A percentile compares a stretch with the other conserved stretches of the same genome.
Evolutionary conservation across 2,113 vertebrate species (phyloP).

Genomic region (Cercocebus atys): DNA sequence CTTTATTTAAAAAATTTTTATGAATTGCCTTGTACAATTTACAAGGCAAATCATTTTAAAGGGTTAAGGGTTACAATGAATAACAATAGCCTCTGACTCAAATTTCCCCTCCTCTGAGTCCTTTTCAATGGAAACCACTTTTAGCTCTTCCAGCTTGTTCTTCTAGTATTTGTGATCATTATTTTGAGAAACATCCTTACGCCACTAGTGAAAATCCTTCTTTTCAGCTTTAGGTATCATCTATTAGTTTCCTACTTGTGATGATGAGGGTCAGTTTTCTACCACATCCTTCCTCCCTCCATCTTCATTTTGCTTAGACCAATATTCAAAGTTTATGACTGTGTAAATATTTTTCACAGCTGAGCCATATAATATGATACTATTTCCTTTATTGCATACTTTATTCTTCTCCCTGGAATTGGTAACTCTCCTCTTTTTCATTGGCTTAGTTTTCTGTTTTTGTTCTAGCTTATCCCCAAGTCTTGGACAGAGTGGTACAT

Average conservation of each 20-base stretch:
- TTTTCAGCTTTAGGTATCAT: background rate
- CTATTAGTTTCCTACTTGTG: background rate
- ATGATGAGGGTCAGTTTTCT: background rate
- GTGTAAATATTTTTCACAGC: background rate
- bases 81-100: background rate
- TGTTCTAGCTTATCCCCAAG: background rate
- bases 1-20: background rate
- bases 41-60: slow-evolving; percentile 31
- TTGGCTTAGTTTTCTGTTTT: background rate
- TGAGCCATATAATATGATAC: background rate
- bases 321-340: background rate
- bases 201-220: background rate
- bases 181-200: background rate
- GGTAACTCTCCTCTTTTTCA: background rate
- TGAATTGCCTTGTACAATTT: background rate
- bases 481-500: background rate
- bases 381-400: background rate
- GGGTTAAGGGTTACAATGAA: background rate
- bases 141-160: background rate
- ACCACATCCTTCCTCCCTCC: background rate
- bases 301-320: background rate
- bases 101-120: background rate
- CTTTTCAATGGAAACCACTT: background rate
- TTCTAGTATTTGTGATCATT: background rate
- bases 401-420: background rate